Percentiles rank a stretch among this genome's conserved stretches.
These are phyloP conservation scores for Lagocephalus sceleratus DNA, from an alignment of 2,797 vertebrate species.

Conservation along the genomic window DNA sequence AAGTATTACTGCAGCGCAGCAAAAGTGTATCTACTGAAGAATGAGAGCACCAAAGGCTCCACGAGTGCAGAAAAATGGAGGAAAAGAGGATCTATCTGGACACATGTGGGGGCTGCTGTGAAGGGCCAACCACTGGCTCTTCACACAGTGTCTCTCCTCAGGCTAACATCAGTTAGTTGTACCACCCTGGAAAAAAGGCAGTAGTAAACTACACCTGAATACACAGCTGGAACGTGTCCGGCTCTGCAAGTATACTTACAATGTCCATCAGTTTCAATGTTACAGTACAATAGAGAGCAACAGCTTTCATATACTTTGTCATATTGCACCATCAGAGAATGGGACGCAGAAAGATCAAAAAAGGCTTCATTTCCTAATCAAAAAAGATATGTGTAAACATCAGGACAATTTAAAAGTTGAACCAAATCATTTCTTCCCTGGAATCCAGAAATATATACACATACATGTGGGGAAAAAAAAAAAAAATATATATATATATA, in stretches of 20 bases:
- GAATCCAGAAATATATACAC: conserved; percentile 94
- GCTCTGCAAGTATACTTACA: conserved; percentile 76
- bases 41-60: conserved; percentile 69
- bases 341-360: conserved; percentile 79
- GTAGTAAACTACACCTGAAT: conserved; percentile 80
- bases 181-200: conserved; percentile 70
- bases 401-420: conserved; percentile 84
- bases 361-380: conserved; percentile 85
- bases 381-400: conserved; percentile 88
- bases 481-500: conserved; percentile 80
- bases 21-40: conserved; percentile 78
- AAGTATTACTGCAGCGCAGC: conserved; percentile 75
- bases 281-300: conserved; percentile 81
- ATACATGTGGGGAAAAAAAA: too few relatives aligned
- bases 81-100: conserved; percentile 67
- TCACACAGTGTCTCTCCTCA: conserved; percentile 69
- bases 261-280: conserved; percentile 72
- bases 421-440: conserved; percentile 85
- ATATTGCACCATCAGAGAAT: conserved; percentile 84
- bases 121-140: conserved; percentile 67
- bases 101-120: conserved; percentile 64
- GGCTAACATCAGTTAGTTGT: conserved; percentile 70
- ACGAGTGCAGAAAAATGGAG: conserved; percentile 71
- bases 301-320: conserved; percentile 75
- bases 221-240: conserved; percentile 68